These are phyloP conservation scores for Tyto alba DNA, from an alignment of 2,113 vertebrate genomes.

Conservation along the genomic window DNA sequence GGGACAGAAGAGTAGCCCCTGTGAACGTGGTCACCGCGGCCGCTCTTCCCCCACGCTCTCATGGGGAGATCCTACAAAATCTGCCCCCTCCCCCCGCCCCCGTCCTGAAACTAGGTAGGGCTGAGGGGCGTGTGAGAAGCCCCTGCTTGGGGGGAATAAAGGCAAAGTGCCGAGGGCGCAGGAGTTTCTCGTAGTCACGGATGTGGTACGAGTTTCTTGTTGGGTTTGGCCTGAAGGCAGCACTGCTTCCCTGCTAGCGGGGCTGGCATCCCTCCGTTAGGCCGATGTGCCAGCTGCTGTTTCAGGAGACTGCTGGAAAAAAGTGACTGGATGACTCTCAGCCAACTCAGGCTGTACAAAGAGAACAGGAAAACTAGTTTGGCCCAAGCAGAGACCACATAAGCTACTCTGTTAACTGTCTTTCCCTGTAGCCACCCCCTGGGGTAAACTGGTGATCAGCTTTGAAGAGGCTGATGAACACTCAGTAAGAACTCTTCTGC, in stretches of 20 bases:
- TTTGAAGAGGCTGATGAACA: not conserved
- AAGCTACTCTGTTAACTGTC: not conserved
- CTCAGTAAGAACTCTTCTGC: not conserved
- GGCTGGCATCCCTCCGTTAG: not conserved
- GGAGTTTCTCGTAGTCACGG: not conserved
- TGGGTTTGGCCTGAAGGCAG: not conserved
- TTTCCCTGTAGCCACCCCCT: not conserved
- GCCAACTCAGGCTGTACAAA: not conserved
- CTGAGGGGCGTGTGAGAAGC: not conserved
- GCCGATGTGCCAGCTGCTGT: not conserved
- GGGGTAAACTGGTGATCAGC: not conserved
- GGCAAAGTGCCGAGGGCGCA: not conserved
- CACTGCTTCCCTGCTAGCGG: rapidly evolving
- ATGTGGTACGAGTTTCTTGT: rapidly evolving
- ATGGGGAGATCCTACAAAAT: not conserved
- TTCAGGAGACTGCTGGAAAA: not conserved
- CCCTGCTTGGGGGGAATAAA: rapidly evolving
- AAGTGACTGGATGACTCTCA: not conserved
- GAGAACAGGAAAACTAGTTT: not conserved
- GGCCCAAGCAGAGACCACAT: too few relatives aligned
- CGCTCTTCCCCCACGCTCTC: rapidly evolving
- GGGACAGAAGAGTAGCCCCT: not conserved
- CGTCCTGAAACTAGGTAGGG: not conserved
- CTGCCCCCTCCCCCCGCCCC: too few relatives aligned
- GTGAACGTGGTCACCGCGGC: rapidly evolving